phyloP scores from a whole-genome alignment of 2,888 invertebrate species.

The Lasioglossum zephyrum region DNA sequence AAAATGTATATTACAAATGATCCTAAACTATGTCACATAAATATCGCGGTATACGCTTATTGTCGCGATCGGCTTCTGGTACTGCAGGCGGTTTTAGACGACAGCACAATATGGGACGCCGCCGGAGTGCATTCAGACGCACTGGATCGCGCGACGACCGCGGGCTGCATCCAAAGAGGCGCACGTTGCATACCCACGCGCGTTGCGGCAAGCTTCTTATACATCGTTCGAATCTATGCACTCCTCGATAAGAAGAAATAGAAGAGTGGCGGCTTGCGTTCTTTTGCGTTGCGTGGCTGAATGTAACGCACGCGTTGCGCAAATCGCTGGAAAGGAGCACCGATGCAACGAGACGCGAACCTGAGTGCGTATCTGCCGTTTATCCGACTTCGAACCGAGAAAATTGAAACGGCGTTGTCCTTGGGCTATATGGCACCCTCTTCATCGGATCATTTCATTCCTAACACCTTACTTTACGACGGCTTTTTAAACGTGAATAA shows the following conservation, averaged over 20 bases:
- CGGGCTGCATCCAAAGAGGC: conserved; percentile 8
- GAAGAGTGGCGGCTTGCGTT: background rate
- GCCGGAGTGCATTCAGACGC: conserved; percentile 44
- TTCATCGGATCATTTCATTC: background rate
- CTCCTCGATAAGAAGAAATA: conserved; percentile 33
- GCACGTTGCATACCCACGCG: conserved; percentile 34
- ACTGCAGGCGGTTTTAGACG: conserved; percentile 28
- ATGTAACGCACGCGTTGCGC: conserved; percentile 28
- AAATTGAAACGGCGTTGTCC: conserved; percentile 2
- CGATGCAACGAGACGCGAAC: conserved; percentile 19
- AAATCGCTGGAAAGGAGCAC: conserved; percentile 17
- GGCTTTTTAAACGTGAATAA: background rate
- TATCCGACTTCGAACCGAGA: background rate
- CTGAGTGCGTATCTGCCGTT: background rate
- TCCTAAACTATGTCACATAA: conserved; percentile 60
- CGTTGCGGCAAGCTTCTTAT: conserved; percentile 18
- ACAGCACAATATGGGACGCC: conserved; percentile 46
- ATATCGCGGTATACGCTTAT: conserved; percentile 42
- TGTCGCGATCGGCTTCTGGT: conserved; percentile 53
- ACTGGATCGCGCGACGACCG: conserved; percentile 24
- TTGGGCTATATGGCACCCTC: background rate
- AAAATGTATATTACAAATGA: conserved; percentile 36
- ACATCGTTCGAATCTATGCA: conserved; percentile 21
- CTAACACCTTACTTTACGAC: background rate
- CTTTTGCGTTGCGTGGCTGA: background rate